Conservation (phyloP, 2,888 invertebrate genomes). For the Brassicogethes aeneus region DNA sequence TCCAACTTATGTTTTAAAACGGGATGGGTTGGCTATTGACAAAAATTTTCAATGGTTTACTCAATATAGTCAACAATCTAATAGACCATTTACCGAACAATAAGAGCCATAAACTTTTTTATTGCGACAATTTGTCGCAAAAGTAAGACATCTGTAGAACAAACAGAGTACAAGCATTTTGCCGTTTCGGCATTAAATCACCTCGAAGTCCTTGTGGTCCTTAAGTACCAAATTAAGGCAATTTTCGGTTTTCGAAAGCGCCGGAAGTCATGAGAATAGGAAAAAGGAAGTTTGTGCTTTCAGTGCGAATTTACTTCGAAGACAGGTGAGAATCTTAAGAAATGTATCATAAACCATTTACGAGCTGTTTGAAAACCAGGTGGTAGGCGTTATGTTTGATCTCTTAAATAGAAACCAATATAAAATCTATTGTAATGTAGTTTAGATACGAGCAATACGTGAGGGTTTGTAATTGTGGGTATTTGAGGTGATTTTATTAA, state of each 20-base stretch:
- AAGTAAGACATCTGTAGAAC: slow-evolving; percentile 18
- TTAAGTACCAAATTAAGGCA: slow-evolving; percentile 30
- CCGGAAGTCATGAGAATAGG: slow-evolving; percentile 23
- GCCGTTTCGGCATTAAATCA: slow-evolving; percentile 19
- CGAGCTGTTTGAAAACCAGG: slow-evolving; percentile 29
- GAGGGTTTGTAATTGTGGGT: background rate
- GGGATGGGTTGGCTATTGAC: slow-evolving; percentile 1
- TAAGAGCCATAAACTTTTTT: slow-evolving; percentile 5
- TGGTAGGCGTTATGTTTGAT: slow-evolving; percentile 36
- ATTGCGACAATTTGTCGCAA: slow-evolving; percentile 14
- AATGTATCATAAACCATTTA: slow-evolving; percentile 20
- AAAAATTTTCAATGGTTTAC: slow-evolving; percentile 10
- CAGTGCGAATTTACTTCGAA: slow-evolving; percentile 24
- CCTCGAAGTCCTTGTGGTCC: slow-evolving; percentile 20
- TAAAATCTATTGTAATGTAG: background rate
- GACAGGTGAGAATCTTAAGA: slow-evolving; percentile 31
- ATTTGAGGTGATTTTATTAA: background rate
- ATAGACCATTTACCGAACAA: slow-evolving; percentile 5
- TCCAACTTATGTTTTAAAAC: background rate
- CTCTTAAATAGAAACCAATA: slow-evolving; percentile 12
- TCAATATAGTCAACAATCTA: background rate
- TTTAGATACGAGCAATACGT: background rate
- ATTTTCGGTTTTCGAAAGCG: slow-evolving; percentile 22
- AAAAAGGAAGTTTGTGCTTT: slow-evolving; percentile 17
- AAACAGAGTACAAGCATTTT: slow-evolving; percentile 10